A percentile compares a stretch with the other conserved stretches of the same genome.
Evolutionary conservation across 1,140 invertebrate genomes (phyloP).

Genomic region (Augochlora pura): DNA sequence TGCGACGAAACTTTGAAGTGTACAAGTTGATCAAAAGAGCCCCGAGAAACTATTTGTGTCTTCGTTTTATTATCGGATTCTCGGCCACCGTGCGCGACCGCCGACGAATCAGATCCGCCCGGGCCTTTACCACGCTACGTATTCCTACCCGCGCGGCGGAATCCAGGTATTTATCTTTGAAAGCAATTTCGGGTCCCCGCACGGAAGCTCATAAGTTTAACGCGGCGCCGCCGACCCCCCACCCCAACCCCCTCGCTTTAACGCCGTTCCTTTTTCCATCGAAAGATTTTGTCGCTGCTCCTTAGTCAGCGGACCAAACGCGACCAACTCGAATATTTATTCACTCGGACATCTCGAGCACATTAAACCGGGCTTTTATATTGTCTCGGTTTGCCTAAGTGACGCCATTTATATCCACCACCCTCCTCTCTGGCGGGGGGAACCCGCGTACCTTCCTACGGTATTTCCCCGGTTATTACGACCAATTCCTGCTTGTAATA

Average conservation of each 20-base stretch:
- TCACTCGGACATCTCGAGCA: not conserved
- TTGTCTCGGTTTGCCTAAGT: not conserved
- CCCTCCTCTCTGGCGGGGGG: too few relatives aligned
- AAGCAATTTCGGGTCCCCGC: not conserved
- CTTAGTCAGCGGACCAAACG: not conserved
- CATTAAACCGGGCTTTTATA: not conserved
- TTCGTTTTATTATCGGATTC: constrained; percentile 6
- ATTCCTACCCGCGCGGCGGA: not conserved
- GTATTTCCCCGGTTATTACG: not conserved
- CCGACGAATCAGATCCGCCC: not conserved
- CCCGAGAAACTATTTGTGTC: not conserved
- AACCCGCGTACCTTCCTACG: not conserved
- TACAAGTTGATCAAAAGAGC: not conserved
- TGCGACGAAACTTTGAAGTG: not conserved
- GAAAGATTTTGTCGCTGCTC: not conserved
- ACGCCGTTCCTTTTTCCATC: not conserved
- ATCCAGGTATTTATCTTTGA: constrained; percentile 3
- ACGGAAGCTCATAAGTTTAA: not conserved
- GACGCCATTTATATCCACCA: not conserved
- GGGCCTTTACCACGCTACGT: not conserved
- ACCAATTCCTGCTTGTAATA: too few relatives aligned
- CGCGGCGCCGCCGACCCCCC: too few relatives aligned
- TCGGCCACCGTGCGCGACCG: not conserved
- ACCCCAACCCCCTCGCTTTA: too few relatives aligned
- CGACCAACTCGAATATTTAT: not conserved